Evolutionary conservation across 2,888 invertebrate species (phyloP), one percentile per base, ranked within the genome.

Genomic region (Xylophagus ater): DNA sequence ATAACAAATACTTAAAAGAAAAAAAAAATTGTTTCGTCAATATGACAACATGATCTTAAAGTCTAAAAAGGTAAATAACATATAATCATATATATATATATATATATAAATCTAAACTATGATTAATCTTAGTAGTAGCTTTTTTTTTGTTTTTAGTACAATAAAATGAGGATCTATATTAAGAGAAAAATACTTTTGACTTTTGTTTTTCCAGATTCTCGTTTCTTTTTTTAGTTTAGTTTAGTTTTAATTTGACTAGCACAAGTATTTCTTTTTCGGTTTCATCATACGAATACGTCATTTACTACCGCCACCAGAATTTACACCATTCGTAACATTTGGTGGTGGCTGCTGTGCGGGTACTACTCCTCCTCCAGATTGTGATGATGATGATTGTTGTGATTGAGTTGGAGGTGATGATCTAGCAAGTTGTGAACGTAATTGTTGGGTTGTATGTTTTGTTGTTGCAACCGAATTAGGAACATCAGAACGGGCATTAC

Each of bases 271-370:
- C 55, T 64, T 65, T 54, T 63, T 65, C 49, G 63, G 65, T 59
- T 64, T 64, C 61, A 63, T 60, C 59, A 58, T 57, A 59, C 62
- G 62, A 63, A 59, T 63, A 54, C 62, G 63, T 64, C 65, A 64
- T 64, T 64, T 64, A 47, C 62, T 38, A 18, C 41, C 33, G 15
- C 37, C 34, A 12, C 40, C 42, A 15, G 47, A 35, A 33, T 36
- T 41, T 8, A 44, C 41, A 5, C 44, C 44, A 32, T 44, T 47
- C 24, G 46, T 40, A 9, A 46, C 42, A 19, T 41, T 36, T 13
- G 34, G 40, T n/a, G 44, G 37, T 24, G 31, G 40, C 26, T 42
- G 43, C 5, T 34, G 19, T 20, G 20, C 40, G 19, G 37, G 17
- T 25, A 17, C 24, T 9, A 13, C 39, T 51, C 41, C 48, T 32